These are phyloP conservation scores for Gobius niger DNA, from an alignment of 2,113 vertebrate species.

Conservation along the genomic window DNA sequence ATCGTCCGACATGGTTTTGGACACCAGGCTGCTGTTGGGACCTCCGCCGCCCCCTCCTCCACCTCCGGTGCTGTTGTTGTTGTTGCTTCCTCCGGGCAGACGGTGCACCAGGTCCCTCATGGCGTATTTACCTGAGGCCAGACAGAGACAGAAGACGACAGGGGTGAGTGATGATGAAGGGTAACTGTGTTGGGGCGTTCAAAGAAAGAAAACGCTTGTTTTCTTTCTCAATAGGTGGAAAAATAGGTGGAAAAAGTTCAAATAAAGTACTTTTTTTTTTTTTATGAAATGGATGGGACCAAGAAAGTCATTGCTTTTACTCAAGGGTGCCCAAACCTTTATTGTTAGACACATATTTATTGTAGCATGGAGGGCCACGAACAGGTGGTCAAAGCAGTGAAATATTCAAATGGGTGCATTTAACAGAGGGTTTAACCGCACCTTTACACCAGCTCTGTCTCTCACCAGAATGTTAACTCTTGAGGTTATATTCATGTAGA, in stretches of 20 bases:
- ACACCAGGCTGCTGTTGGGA: constrained; percentile 59
- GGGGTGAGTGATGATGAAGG: constrained; percentile 8
- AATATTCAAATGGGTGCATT: no score
- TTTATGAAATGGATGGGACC: no score
- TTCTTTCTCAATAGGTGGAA: background rate
- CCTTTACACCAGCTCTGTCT: no score
- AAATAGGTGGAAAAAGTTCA: background rate
- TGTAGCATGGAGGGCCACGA: no score
- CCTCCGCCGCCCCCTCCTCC: constrained; percentile 71
- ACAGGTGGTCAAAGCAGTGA: no score
- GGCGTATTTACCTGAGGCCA: constrained; percentile 86
- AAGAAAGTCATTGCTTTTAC: no score
- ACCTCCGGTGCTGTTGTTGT: constrained; percentile 67
- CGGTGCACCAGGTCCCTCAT: constrained; percentile 96
- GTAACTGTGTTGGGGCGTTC: constrained; percentile 1
- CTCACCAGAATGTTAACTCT: no score
- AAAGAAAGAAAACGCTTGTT: background rate
- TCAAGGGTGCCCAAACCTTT: no score
- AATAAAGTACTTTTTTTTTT: no score
- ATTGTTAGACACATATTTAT: no score
- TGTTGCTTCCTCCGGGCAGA: constrained; percentile 89
- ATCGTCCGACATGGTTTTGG: constrained; percentile 96
- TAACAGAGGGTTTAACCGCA: no score
- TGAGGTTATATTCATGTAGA: no score
- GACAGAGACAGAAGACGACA: background rate